These are phyloP conservation scores for Heliconius ethilla DNA, from an alignment of 2,888 invertebrate genomes.

Conservation along the genomic window DNA sequence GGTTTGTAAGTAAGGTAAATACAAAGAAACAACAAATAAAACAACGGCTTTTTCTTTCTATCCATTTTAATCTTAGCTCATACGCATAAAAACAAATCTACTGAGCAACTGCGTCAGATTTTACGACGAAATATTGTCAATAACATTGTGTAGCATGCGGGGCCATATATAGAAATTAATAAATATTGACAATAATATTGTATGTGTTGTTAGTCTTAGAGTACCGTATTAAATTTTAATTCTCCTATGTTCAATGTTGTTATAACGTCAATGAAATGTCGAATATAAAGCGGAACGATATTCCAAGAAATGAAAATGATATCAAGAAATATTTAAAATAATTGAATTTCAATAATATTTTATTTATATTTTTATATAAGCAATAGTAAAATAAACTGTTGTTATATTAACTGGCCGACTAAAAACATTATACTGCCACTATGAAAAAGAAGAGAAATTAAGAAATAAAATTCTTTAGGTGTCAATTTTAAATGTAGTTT, in stretches of 20 bases:
- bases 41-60: too few relatives aligned
- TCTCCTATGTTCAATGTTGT: not conserved
- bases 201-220: too few relatives aligned
- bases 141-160: too few relatives aligned
- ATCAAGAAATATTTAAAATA: not conserved
- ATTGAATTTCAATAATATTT: not conserved
- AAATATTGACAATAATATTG: too few relatives aligned
- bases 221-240: too few relatives aligned
- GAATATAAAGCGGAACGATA: not conserved
- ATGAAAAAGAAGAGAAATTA: constrained; percentile 7
- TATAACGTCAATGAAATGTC: not conserved
- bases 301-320: not conserved
- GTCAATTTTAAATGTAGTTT: constrained; percentile 29
- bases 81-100: too few relatives aligned
- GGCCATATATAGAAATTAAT: too few relatives aligned
- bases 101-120: too few relatives aligned
- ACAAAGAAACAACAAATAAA: too few relatives aligned
- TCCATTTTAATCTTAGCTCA: too few relatives aligned
- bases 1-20: too few relatives aligned
- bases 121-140: too few relatives aligned
- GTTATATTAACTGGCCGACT: constrained; percentile 11
- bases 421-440: constrained; percentile 20
- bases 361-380: not conserved
- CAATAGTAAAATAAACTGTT: not conserved
- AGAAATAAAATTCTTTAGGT: not conserved